Percentiles rank a stretch among this genome's conserved stretches.
Conservation (phyloP, 2,113 vertebrate genomes). For the Dissostichus mawsoni region DNA sequence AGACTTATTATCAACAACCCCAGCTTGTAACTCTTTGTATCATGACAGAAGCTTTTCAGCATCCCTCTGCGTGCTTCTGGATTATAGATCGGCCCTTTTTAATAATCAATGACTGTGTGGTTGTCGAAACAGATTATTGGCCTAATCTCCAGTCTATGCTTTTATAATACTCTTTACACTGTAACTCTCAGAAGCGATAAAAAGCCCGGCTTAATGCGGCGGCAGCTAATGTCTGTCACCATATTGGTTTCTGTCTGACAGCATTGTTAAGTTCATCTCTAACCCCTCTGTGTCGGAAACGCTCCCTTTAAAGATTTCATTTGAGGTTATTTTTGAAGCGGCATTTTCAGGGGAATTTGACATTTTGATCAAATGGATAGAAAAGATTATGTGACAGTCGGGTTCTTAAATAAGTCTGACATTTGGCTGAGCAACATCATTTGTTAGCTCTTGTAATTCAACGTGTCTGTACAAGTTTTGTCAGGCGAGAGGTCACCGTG, state of each 20-base stretch:
- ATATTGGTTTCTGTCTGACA: constrained; percentile 43
- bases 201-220: constrained; percentile 32
- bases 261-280: constrained; percentile 14
- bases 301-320: constrained; percentile 29
- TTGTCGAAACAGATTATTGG: constrained; percentile 73
- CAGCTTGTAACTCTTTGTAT: constrained; percentile 1
- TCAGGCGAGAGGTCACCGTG: constrained; percentile 42
- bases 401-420: not conserved
- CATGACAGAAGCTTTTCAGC: not conserved
- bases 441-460: not conserved
- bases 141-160: constrained; percentile 65
- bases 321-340: constrained; percentile 43
- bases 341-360: constrained; percentile 39
- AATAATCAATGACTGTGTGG: constrained; percentile 72
- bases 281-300: not conserved
- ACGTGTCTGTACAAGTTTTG: constrained; percentile 14
- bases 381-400: constrained; percentile 25
- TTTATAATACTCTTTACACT: constrained; percentile 63
- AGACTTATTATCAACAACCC: constrained; percentile 1
- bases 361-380: constrained; percentile 57
- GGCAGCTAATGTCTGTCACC: constrained; percentile 47
- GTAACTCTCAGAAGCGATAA: constrained; percentile 58
- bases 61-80: constrained; percentile 44
- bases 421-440: not conserved
- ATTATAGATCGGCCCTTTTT: constrained; percentile 69